Base-by-base conservation (phyloP, 2,888 invertebrate genomes). In the Salpingus planirostris region DNA sequence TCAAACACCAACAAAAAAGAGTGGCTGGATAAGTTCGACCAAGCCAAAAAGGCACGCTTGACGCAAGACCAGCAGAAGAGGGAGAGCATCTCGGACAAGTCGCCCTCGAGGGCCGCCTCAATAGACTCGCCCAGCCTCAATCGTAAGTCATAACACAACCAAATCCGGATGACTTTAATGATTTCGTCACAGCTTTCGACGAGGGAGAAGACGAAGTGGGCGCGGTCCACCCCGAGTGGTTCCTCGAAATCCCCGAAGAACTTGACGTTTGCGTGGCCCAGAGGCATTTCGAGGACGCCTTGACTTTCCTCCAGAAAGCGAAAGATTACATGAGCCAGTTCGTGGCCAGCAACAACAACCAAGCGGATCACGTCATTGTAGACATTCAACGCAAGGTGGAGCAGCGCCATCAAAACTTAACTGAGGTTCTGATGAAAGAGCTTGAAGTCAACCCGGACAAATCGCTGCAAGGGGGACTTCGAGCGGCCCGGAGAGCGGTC, bases 211-310 rank as follows among this genome's bases (percentile, higher is more conserved):
- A 65, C 25, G 64, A 63, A 26, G 43, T 42, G 23, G 47, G 48
- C n/a, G 46, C 46, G 6, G 41, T 46, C 12, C 64, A 64, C 23
- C 88, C 91, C 0, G 89, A 90, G 55, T 96, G 95, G 95, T 65
- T 96, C 31, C 65, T 80, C 33, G 92, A 95, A 62, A 80, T 89
- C 2, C 82, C 89, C 1, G 96, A 96, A 61, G 95, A 96, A 63
- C 68, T 97, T 31, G 93, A 97, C 68, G 92, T 95, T 8, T 78
- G 84, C 50, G 87, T 96, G 44, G 96, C 95, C 1, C 92, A 96
- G 64, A 76, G 96, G 49, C 90, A 95, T 64, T 96, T 96, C 57
- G 90, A 93, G 61, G 89, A 88, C 55, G 92, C 93, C 1, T 82
- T 90, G 43, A 75, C 78, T 42, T 68, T 92, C 8, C 76, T 95